These are phyloP conservation scores for Xenops minutus DNA, from an alignment of 2,797 vertebrate genomes.

Conservation along the genomic window DNA sequence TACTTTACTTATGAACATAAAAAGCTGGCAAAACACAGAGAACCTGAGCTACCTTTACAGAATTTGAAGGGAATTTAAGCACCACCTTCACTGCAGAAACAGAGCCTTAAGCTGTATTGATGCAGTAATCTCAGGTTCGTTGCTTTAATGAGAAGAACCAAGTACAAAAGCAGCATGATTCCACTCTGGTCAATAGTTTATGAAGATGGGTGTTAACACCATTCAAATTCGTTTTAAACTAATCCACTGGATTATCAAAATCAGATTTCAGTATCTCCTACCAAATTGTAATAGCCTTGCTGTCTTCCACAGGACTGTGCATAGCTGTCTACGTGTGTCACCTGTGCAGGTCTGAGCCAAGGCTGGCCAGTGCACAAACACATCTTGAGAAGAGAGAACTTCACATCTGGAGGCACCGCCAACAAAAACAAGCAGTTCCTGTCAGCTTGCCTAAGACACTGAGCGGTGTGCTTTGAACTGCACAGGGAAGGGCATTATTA, in stretches of 20 bases:
- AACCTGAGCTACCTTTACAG: neutral
- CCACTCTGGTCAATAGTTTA: neutral
- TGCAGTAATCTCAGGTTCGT: neutral
- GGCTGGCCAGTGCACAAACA: neutral
- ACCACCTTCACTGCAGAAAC: neutral
- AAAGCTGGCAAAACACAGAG: neutral
- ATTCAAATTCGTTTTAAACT: neutral
- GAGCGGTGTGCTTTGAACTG: neutral
- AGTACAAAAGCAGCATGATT: neutral
- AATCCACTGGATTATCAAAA: neutral
- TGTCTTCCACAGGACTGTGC: neutral
- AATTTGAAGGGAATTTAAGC: neutral
- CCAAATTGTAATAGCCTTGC: neutral
- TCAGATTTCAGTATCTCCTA: neutral
- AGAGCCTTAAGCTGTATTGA: neutral
- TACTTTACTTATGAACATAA: neutral
- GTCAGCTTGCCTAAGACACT: neutral
- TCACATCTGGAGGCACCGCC: neutral
- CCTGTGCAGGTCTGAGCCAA: neutral
- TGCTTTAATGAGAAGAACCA: neutral
- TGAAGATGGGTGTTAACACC: neutral
- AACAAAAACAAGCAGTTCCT: neutral
- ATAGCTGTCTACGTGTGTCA: neutral
- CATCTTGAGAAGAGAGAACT: neutral
- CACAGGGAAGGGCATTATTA: neutral